A percentile compares a stretch with the other conserved stretches of the same genome.
Conservation (phyloP, 2,797 vertebrate genomes). For the Diceros bicornis region DNA sequence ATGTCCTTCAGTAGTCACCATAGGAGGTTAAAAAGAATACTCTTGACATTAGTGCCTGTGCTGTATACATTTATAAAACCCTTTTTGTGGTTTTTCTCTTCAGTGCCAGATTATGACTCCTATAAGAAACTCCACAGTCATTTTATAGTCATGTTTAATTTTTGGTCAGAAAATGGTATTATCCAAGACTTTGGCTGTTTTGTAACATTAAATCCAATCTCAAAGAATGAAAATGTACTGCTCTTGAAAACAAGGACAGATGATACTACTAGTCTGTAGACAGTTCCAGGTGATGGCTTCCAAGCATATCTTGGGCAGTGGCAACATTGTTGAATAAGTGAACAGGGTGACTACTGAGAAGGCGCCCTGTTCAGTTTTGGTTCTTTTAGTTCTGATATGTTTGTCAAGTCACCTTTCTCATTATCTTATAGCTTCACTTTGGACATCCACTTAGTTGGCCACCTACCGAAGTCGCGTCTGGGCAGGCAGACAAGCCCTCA, state of each 20-base stretch:
- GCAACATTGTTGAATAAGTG: background rate
- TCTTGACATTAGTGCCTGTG: background rate
- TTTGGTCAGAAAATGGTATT: slow-evolving; percentile 33
- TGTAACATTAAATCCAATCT: slow-evolving; percentile 61
- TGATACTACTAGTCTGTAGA: background rate
- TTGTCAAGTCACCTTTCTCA: slow-evolving; percentile 49
- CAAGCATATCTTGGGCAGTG: background rate
- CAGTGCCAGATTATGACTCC: background rate
- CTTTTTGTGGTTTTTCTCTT: background rate
- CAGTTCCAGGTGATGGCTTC: background rate
- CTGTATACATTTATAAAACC: background rate
- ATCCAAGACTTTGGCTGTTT: background rate
- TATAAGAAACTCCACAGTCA: background rate
- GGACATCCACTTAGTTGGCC: background rate
- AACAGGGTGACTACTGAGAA: background rate
- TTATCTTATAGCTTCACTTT: slow-evolving; percentile 35
- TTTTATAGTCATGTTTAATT: slow-evolving; percentile 45
- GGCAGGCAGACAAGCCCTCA: background rate
- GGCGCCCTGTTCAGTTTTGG: background rate
- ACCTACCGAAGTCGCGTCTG: background rate
- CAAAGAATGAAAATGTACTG: background rate
- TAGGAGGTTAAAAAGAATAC: background rate
- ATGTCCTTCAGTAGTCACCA: background rate
- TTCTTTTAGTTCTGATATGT: background rate
- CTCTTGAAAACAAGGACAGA: background rate